These are phyloP conservation scores for Mercenaria mercenaria DNA, from an alignment of 1,140 invertebrate genomes.

Conservation along the genomic window DNA sequence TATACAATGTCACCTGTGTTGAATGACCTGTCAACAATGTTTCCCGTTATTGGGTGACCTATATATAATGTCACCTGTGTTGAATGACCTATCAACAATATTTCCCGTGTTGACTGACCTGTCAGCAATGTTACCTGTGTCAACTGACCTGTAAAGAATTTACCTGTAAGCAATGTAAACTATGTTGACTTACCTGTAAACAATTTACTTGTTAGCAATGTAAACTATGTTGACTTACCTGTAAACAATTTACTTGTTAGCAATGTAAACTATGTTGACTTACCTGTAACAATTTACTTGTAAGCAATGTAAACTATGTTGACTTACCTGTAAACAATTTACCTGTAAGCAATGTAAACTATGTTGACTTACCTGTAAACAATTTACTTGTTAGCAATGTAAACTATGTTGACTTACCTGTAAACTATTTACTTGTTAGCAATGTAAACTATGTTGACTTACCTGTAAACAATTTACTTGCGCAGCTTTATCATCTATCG, in stretches of 20 bases:
- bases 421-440: too few species aligned
- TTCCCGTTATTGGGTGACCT: too few species aligned
- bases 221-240: too few species aligned
- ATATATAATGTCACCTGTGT: too few species aligned
- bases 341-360: neutral
- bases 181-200: neutral
- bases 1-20: too few species aligned
- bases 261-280: neutral
- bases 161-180: too few species aligned
- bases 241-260: neutral
- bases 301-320: neutral
- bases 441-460: neutral
- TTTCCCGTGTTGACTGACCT: neutral
- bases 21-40: neutral
- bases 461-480: slow-evolving; percentile 64
- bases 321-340: neutral
- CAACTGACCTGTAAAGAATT: too few species aligned
- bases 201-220: neutral
- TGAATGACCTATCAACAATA: neutral
- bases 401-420: too few species aligned
- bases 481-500: slow-evolving; percentile 46
- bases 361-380: too few species aligned
- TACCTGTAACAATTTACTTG: neutral
- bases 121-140: too few species aligned
- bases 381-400: too few species aligned